Evolutionary conservation across 2,797 vertebrate genomes (phyloP), one percentile per base, ranked within the genome.

Genomic region (Scleropages formosus): DNA sequence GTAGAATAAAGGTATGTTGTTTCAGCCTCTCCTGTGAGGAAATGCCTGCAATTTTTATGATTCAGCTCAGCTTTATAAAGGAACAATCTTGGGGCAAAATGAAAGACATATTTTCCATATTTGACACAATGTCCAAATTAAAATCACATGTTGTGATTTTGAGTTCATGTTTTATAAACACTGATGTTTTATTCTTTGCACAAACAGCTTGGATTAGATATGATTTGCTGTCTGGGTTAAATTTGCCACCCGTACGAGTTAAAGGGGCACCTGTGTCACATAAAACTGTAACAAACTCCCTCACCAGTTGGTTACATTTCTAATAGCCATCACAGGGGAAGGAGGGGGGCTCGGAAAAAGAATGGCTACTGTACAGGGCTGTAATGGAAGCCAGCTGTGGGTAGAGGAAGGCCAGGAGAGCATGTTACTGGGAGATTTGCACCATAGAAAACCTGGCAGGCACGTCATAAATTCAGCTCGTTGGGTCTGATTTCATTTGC

Each of bases 311-410:
- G 93, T 93, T 94, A 95, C 90, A 91, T 94, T 95, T 95, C 94
- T 93, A 95, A 95, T 92, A 95, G 91, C 93, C 94, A 84, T 95
- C 94, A 93, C 91, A 87, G 88, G 86, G 78, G 80, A 78, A 78
- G 73, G 58, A 49, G 84, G 88, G 88, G 92, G 87, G 90, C 91
- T 80, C 95, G 92, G 93, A 95, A 95, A 95, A 95, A 94, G 93
- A 96, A 97, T 94, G 93, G 95, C 93, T 93, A 84, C 80, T 93
- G 93, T 92, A 93, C 92, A 91, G 87, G 85, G 83, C 85, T 86
- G 88, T 96, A 96, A 98, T 95, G 93, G 89, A 91, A 93, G 92
- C 94, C 96, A 98, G 94, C 95, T 98, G 96, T 94, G 87, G 85
- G 89, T 90, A 91, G 86, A 85, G 84, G 79, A 77, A 73, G 6